phyloP scores from a whole-genome alignment of 1,140 invertebrate species.

The Aricia agestis region DNA sequence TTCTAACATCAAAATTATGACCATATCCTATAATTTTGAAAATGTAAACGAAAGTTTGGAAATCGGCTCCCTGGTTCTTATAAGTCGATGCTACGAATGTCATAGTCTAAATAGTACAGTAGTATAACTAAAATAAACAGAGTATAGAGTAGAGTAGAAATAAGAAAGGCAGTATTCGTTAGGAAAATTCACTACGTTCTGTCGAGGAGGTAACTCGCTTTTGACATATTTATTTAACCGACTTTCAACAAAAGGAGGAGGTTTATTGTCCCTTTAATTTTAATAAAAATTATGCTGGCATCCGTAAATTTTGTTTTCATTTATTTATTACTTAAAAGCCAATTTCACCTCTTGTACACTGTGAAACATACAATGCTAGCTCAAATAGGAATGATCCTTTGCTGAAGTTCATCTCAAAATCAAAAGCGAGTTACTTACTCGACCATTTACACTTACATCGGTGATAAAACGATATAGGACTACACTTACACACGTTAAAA shows the following conservation, averaged over 20 bases:
- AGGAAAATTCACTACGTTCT: constrained; percentile 10
- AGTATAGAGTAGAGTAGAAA: constrained; percentile 4
- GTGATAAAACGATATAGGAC: constrained; percentile 5
- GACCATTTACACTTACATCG: not conserved
- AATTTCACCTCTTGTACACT: too few relatives aligned
- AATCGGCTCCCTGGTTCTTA: too few relatives aligned
- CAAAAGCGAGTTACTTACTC: not conserved
- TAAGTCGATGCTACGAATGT: not conserved
- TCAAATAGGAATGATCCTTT: too few relatives aligned
- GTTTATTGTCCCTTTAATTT: too few relatives aligned
- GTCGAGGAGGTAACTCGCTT: not conserved
- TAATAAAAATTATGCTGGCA: too few relatives aligned
- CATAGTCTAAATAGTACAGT: not conserved
- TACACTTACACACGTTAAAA: not conserved
- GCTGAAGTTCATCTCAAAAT: not conserved
- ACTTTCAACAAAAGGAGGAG: too few relatives aligned
- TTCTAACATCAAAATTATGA: too few relatives aligned
- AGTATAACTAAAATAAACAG: constrained; percentile 4
- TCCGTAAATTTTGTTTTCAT: too few relatives aligned
- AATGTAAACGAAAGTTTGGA: too few relatives aligned
- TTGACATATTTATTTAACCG: not conserved
- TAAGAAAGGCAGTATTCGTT: constrained; percentile 11
- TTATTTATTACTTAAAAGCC: too few relatives aligned
- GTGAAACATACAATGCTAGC: too few relatives aligned
- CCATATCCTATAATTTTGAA: too few relatives aligned